phyloP scores from a whole-genome alignment of 2,888 invertebrate species.

The Marronus borbonicus region DNA sequence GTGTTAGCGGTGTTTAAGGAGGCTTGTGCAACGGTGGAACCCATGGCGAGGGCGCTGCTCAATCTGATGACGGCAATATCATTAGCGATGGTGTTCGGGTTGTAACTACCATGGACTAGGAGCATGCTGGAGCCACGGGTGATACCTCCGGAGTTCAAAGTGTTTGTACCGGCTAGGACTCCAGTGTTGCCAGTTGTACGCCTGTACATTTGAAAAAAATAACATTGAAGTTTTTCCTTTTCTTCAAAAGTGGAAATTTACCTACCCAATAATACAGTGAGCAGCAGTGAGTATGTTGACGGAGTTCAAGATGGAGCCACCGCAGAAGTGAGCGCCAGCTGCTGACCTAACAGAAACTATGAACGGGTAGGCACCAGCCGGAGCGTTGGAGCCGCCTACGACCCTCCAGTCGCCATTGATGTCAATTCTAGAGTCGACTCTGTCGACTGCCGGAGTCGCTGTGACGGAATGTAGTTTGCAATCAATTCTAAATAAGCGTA shows the following conservation, averaged over 20 bases:
- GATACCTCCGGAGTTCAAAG: constrained; percentile 69
- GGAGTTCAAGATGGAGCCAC: constrained; percentile 70
- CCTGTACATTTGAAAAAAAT: constrained; percentile 2
- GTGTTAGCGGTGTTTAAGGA: constrained; percentile 44
- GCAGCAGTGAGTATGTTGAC: constrained; percentile 71
- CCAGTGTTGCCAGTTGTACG: constrained; percentile 20
- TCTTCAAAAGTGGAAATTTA: not conserved
- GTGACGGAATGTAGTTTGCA: not conserved
- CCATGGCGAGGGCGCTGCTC: constrained; percentile 49
- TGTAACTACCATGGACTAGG: constrained; percentile 69
- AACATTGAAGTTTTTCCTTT: not conserved
- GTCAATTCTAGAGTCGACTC: constrained; percentile 16
- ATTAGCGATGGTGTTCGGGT: constrained; percentile 59
- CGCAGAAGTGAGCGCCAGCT: constrained; percentile 69
- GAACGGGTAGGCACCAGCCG: constrained; percentile 68
- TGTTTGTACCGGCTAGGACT: constrained; percentile 72
- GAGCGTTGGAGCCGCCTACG: constrained; percentile 70
- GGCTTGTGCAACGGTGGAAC: constrained; percentile 51
- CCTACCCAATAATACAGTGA: constrained; percentile 70
- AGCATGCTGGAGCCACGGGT: constrained; percentile 68
- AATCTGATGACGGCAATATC: constrained; percentile 58
- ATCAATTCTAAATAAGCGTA: not conserved
- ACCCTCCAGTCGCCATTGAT: constrained; percentile 62
- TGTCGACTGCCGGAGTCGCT: not conserved
- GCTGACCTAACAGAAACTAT: constrained; percentile 68